Percentiles rank a stretch among this genome's conserved stretches.
These are phyloP conservation scores for Pelochelys cantorii DNA, from an alignment of 2,797 vertebrate genomes.

Conservation along the genomic window DNA sequence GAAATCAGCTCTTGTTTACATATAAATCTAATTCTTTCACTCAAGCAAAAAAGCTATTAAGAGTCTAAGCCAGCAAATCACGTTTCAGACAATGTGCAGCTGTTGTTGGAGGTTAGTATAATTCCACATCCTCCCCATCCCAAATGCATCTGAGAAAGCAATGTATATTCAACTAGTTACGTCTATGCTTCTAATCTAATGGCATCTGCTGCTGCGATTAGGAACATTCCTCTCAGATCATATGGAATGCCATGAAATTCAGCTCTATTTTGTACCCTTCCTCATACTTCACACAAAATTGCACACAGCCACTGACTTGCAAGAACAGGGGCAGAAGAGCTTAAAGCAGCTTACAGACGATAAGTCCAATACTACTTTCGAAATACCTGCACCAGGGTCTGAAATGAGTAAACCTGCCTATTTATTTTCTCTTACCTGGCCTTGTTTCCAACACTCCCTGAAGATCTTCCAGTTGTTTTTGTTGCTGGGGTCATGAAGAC, in stretches of 20 bases:
- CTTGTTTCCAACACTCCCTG: conserved; percentile 99
- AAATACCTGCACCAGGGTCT: not conserved
- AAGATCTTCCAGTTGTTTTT: conserved; percentile 99
- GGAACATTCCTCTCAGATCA: not conserved
- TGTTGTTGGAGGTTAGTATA: not conserved
- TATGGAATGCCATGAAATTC: not conserved
- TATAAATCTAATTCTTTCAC: not conserved
- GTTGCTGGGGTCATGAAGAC: conserved; percentile 98
- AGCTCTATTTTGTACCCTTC: not conserved
- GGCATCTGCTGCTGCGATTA: not conserved
- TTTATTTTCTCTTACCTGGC: conserved; percentile 87
- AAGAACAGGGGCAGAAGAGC: not conserved
- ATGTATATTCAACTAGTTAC: not conserved
- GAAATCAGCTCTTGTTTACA: conserved; percentile 5
- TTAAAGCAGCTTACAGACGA: not conserved
- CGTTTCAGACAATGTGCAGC: not conserved
- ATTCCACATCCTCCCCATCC: not conserved
- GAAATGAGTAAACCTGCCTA: not conserved
- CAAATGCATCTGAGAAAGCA: not conserved
- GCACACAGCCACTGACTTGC: not conserved
- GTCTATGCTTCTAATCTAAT: not conserved
- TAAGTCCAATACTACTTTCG: not conserved
- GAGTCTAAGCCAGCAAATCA: conserved; percentile 17
- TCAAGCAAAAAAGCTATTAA: conserved; percentile 3
- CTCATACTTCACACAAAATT: not conserved